Conservation (phyloP, 1,140 invertebrate species). For the Linepithema humile region DNA sequence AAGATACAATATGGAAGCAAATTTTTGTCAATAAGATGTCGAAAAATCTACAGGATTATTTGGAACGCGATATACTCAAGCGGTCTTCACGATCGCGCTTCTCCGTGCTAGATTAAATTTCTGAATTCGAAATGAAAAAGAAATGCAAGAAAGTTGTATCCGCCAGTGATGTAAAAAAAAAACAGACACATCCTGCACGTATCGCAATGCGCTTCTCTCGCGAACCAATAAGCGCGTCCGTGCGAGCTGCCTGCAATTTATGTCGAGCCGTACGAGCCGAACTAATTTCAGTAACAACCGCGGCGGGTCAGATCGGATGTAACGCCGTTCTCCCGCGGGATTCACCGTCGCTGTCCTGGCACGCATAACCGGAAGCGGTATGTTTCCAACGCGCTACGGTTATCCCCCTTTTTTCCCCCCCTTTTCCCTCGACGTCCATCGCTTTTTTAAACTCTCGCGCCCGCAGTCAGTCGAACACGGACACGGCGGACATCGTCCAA, state of each 20-base stretch:
- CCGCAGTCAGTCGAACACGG: slow-evolving; percentile 17
- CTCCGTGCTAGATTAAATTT: not conserved
- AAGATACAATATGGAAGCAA: not conserved
- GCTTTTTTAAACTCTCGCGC: slow-evolving; percentile 34
- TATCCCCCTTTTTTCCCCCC: slow-evolving; percentile 5
- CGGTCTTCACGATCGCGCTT: not conserved
- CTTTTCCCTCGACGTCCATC: slow-evolving; percentile 37
- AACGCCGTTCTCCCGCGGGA: slow-evolving; percentile 77
- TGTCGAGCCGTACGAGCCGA: slow-evolving; percentile 81
- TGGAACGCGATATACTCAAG: not conserved
- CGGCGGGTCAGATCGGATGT: slow-evolving; percentile 80
- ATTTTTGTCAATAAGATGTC: not conserved
- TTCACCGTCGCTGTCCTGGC: slow-evolving; percentile 61
- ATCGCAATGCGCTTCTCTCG: slow-evolving; percentile 45
- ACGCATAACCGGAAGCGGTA: slow-evolving; percentile 58
- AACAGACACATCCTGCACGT: not conserved
- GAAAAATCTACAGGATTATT: not conserved
- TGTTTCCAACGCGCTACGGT: slow-evolving; percentile 42
- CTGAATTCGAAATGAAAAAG: not conserved
- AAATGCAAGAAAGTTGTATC: not conserved
- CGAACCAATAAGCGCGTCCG: slow-evolving; percentile 69
- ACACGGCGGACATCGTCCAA: slow-evolving; percentile 77
- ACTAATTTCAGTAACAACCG: slow-evolving; percentile 84
- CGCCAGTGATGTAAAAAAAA: not conserved
- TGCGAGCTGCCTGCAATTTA: slow-evolving; percentile 81